These are phyloP conservation scores for Notolabrus celidotus DNA, from an alignment of 2,797 vertebrate species.

Conservation along the genomic window DNA sequence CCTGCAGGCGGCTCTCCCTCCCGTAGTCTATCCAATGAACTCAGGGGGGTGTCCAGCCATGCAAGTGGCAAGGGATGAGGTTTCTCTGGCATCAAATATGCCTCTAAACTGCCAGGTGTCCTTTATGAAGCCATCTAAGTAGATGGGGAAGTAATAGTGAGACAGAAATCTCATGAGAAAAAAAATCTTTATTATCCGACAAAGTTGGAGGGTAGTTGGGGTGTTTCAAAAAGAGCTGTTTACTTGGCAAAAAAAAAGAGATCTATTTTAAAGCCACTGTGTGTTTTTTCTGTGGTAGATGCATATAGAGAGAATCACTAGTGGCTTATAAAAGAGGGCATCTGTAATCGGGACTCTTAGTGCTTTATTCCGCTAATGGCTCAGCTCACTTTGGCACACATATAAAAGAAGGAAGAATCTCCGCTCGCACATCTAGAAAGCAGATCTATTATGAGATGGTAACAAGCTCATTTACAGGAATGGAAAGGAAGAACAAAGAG, in stretches of 20 bases:
- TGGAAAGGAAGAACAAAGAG: constrained; percentile 76
- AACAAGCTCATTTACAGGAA: constrained; percentile 79
- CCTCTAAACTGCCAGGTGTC: constrained; percentile 61
- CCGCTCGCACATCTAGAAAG: constrained; percentile 59
- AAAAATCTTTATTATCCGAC: constrained; percentile 47
- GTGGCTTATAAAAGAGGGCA: constrained; percentile 61
- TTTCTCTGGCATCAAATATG: constrained; percentile 54
- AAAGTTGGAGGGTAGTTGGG: constrained; percentile 35
- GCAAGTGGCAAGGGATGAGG: constrained; percentile 45
- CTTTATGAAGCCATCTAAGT: constrained; percentile 61
- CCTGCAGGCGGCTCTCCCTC: constrained; percentile 57
- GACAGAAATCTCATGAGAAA: constrained; percentile 34
- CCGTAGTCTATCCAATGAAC: constrained; percentile 66
- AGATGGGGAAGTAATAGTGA: constrained; percentile 35
- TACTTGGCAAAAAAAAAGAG: constrained; percentile 24
- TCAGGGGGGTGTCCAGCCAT: constrained; percentile 50
- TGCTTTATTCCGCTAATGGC: constrained; percentile 65
- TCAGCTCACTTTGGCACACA: constrained; percentile 58
- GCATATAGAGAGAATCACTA: constrained; percentile 45
- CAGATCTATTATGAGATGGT: constrained; percentile 77
- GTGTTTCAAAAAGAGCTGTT: constrained; percentile 47
- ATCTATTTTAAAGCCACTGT: constrained; percentile 62
- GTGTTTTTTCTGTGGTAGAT: constrained; percentile 50
- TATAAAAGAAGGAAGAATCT: constrained; percentile 62
- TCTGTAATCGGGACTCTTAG: constrained; percentile 65